phyloP scores from a whole-genome alignment of 2,797 vertebrate genomes.

The Anabacerthia variegaticeps region DNA sequence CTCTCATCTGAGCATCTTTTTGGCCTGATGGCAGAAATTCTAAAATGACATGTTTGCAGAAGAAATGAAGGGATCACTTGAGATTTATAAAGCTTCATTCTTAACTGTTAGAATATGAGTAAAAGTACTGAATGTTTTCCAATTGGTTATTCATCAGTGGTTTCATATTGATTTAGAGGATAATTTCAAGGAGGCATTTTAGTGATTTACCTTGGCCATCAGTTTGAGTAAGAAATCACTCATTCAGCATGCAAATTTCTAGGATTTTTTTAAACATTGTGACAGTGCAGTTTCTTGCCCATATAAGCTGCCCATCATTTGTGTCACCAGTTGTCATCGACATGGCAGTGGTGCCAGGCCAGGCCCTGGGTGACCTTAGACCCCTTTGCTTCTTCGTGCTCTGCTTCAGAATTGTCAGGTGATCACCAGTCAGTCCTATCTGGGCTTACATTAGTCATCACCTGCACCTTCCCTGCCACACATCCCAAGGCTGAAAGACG shows the following conservation, averaged over 20 bases:
- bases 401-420: neutral
- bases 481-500: neutral
- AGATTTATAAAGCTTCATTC: slow-evolving; percentile 18
- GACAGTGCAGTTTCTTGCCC: neutral
- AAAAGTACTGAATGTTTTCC: slow-evolving; percentile 2
- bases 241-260: slow-evolving; percentile 26
- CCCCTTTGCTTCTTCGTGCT: neutral
- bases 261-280: neutral
- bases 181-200: neutral
- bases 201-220: slow-evolving; percentile 1
- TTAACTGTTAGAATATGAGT: neutral
- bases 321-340: neutral
- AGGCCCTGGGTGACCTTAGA: neutral
- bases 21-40: slow-evolving; percentile 7
- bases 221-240: slow-evolving; percentile 18
- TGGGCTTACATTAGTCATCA: neutral
- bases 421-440: neutral
- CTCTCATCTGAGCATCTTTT: neutral
- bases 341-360: neutral
- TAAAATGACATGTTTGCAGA: slow-evolving; percentile 2
- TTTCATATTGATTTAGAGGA: neutral
- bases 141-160: slow-evolving; percentile 39
- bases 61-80: neutral
- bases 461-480: neutral
- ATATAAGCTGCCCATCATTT: neutral